Evolutionary conservation across 2,113 vertebrate genomes (phyloP).

Genomic region (Lasiurus cinereus): DNA sequence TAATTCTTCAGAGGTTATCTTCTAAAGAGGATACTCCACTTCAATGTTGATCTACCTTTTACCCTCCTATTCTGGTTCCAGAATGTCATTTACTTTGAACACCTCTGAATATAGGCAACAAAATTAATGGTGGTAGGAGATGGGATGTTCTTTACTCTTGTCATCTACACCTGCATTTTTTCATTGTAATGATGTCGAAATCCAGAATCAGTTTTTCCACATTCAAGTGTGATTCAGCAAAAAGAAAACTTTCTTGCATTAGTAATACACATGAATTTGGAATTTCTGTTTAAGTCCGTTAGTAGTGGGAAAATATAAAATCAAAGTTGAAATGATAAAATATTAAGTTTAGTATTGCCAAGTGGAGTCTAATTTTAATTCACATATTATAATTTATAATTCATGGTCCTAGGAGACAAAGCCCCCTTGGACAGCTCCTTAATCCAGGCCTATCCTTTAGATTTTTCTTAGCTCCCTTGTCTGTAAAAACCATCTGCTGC

Average conservation of each 20-base stretch:
- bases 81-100: not conserved
- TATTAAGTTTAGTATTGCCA: conserved; percentile 43
- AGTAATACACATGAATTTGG: conserved; percentile 13
- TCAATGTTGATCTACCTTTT: not conserved
- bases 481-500: conserved; percentile 74
- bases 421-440: conserved; percentile 24
- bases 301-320: conserved; percentile 6
- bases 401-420: conserved; percentile 44
- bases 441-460: conserved; percentile 62
- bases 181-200: not conserved
- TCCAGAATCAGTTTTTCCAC: conserved; percentile 7
- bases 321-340: conserved; percentile 55
- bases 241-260: conserved; percentile 8
- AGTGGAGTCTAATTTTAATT: conserved; percentile 11
- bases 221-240: not conserved
- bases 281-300: conserved; percentile 48
- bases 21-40: conserved; percentile 44
- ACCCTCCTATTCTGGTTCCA: not conserved
- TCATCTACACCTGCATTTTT: conserved; percentile 6
- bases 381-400: conserved; percentile 55
- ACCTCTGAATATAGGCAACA: not conserved
- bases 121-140: not conserved
- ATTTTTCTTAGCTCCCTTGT: conserved; percentile 55
- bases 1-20: not conserved
- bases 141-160: not conserved